Conservation (phyloP, 2,113 vertebrate genomes). For the Bos javanicus region DNA sequence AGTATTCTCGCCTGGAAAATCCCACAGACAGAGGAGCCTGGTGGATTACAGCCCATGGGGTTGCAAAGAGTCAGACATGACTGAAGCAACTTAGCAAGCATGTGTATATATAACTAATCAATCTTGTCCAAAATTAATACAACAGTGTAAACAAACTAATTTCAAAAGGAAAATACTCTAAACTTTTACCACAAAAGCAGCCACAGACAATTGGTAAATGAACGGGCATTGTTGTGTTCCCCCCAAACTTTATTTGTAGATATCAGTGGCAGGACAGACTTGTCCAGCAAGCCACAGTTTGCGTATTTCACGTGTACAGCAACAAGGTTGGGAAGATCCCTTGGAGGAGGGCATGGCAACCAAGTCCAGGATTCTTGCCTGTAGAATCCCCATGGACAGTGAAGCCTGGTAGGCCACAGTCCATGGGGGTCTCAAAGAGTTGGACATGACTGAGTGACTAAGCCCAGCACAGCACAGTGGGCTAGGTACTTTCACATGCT, state of each 20-base stretch:
- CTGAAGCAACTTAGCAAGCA: not conserved
- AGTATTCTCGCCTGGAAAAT: not conserved
- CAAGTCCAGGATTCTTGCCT: not conserved
- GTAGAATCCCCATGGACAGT: not conserved
- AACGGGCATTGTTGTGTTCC: accelerated
- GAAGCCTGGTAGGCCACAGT: not conserved
- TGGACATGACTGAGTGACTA: not conserved
- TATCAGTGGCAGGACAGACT: not conserved
- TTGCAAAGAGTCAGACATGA: not conserved
- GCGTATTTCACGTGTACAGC: not conserved
- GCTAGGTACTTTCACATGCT: not conserved
- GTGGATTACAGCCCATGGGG: not conserved
- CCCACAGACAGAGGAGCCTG: not conserved
- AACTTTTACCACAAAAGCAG: not conserved
- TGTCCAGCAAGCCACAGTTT: not conserved
- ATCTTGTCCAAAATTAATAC: not conserved
- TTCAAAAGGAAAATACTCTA: not conserved
- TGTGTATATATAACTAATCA: not conserved
- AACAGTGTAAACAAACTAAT: not conserved
- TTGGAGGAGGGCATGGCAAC: not conserved
- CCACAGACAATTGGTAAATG: not conserved
- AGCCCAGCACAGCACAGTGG: not conserved
- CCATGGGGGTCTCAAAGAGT: not conserved
- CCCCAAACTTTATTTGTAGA: not conserved
- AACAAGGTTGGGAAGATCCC: not conserved